Percentiles rank a stretch among this genome's conserved stretches.
These are phyloP conservation scores for Rhea americana DNA, from an alignment of 2,113 vertebrate genomes.

Conservation along the genomic window DNA sequence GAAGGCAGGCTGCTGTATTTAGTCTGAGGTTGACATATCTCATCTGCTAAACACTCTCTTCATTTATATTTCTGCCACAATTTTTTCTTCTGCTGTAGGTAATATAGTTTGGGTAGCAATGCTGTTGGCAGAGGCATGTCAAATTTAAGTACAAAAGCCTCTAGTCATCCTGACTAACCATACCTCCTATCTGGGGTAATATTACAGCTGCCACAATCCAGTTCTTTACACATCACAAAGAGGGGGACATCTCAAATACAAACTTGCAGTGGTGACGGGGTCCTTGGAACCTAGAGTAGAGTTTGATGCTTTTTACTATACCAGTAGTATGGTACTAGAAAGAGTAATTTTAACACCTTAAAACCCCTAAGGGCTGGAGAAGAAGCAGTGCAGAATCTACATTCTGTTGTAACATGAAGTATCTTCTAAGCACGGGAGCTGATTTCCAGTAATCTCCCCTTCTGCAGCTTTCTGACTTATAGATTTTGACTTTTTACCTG, in stretches of 20 bases:
- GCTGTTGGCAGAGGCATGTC: background rate
- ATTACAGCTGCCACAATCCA: background rate
- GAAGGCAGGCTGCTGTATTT: background rate
- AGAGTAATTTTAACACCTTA: background rate
- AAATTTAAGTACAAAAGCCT: background rate
- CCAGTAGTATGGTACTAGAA: background rate
- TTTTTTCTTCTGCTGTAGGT: background rate
- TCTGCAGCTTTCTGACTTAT: background rate
- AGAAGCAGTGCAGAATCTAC: background rate
- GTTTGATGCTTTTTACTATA: background rate
- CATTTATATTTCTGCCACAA: background rate
- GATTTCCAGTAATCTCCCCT: background rate
- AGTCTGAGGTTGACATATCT: background rate
- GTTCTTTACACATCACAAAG: background rate
- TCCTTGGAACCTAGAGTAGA: background rate
- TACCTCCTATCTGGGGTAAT: background rate
- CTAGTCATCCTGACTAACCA: background rate
- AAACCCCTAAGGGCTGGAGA: accelerated
- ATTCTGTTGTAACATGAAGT: background rate
- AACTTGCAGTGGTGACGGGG: background rate
- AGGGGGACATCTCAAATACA: background rate
- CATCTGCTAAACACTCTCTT: background rate
- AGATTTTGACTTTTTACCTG: background rate
- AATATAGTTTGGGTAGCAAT: background rate
- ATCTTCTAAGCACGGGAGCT: background rate